Evolutionary conservation across 2,113 vertebrate genomes (phyloP).

Genomic region (Bucco capensis): DNA sequence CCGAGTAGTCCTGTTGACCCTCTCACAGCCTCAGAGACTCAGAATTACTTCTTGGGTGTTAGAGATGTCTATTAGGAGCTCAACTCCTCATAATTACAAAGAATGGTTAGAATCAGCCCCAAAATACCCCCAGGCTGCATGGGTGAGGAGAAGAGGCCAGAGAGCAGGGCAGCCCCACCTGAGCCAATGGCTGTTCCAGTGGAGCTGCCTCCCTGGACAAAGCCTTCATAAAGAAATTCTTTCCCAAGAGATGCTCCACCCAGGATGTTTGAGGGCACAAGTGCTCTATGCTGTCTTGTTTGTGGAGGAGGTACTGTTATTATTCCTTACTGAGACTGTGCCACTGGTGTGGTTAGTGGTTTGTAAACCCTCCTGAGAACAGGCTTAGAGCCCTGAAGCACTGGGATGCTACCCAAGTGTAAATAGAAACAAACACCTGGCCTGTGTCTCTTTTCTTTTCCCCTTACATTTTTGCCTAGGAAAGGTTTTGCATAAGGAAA

Average conservation of each 20-base stretch:
- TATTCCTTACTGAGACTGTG: slow-evolving; percentile 32
- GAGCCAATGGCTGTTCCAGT: not conserved
- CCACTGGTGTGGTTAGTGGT: not conserved
- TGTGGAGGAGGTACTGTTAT: slow-evolving; percentile 31
- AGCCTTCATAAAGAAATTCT: slow-evolving; percentile 54
- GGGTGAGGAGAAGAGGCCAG: not conserved
- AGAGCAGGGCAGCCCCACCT: not conserved
- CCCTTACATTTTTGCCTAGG: not conserved
- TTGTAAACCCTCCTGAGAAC: not conserved
- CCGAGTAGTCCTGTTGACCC: not conserved
- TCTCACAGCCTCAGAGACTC: not conserved
- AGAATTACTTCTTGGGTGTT: not conserved
- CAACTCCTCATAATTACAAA: not conserved
- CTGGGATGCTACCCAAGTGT: not conserved
- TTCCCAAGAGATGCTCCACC: slow-evolving; percentile 45
- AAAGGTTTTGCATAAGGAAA: not conserved
- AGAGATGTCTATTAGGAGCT: not conserved
- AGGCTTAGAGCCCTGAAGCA: slow-evolving; percentile 1
- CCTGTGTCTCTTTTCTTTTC: not conserved
- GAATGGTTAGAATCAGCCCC: not conserved
- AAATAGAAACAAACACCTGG: not conserved
- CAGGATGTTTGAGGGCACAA: not conserved
- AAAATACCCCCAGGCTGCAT: not conserved
- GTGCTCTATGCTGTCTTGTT: slow-evolving; percentile 4
- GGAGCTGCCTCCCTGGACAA: not conserved